Evolutionary conservation across 2,113 vertebrate species (phyloP).

Genomic region (Notothenia coriiceps): DNA sequence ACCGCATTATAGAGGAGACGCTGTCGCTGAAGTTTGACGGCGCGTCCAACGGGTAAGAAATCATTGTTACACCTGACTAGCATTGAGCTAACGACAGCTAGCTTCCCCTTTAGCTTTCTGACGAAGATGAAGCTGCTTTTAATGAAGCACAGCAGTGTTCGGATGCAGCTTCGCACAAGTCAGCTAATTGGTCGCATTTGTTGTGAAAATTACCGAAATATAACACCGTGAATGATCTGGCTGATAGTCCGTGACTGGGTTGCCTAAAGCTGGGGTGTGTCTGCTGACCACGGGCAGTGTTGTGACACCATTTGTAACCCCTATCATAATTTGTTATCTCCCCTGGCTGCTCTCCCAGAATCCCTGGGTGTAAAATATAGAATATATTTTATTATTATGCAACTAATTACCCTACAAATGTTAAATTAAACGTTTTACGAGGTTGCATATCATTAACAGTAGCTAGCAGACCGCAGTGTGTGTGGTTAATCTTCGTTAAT

Average conservation of each 20-base stretch:
- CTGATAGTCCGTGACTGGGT: background rate
- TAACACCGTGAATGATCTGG: background rate
- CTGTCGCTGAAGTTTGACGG: constrained; percentile 94
- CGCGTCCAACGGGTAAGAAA: constrained; percentile 93
- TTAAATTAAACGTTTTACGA: background rate
- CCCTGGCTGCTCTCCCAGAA: too few species aligned
- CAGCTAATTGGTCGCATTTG: rapidly evolving
- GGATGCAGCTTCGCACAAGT: background rate
- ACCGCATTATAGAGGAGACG: constrained; percentile 98
- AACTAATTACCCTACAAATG: rapidly evolving
- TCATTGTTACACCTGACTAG: constrained; percentile 64
- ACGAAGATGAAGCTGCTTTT: background rate
- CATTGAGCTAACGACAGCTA: constrained; percentile 51
- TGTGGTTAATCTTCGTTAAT: background rate
- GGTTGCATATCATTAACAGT: background rate
- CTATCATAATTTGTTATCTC: background rate
- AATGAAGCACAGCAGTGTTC: background rate
- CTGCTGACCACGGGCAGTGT: constrained; percentile 34
- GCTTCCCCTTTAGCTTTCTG: constrained; percentile 22
- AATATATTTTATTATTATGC: background rate
- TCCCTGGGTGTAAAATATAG: background rate
- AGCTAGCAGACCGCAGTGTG: background rate
- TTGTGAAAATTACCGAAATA: background rate
- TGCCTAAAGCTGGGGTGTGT: constrained; percentile 76
- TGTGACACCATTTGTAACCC: constrained; percentile 20